Conservation (phyloP, 2,888 invertebrate species). For the Hirtodrosophila cameraria region DNA sequence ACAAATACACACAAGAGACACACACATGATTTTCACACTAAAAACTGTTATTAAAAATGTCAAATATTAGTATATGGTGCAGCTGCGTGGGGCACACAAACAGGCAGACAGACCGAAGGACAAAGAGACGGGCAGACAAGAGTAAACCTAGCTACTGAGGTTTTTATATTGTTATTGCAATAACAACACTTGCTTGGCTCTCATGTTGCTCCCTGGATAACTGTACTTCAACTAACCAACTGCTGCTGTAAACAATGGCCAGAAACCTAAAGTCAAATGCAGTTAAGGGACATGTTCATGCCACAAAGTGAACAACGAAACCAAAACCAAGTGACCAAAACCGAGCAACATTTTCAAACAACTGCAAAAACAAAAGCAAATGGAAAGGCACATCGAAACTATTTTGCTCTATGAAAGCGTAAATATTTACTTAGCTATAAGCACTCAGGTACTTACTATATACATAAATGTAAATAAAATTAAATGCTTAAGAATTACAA, state of each 20-base stretch:
- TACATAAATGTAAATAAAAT: no score
- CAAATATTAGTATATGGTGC: conserved; percentile 30
- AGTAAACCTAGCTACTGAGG: conserved; percentile 14
- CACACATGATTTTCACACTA: conserved; percentile 35
- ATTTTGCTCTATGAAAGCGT: conserved; percentile 14
- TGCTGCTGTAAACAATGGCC: conserved; percentile 41
- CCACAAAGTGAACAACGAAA: conserved; percentile 42
- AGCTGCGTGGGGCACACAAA: conserved; percentile 11
- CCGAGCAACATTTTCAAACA: conserved; percentile 21
- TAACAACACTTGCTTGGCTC: conserved; percentile 26
- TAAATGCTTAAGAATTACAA: no score
- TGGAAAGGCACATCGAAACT: conserved; percentile 5
- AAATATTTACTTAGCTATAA: background rate
- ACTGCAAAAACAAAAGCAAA: conserved; percentile 11
- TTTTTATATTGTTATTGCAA: conserved; percentile 12
- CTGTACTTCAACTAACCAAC: conserved; percentile 3
- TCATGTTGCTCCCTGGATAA: background rate
- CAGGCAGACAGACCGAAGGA: conserved; percentile 1
- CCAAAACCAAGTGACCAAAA: conserved; percentile 40
- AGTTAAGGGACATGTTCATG: conserved; percentile 44
- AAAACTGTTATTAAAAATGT: conserved; percentile 57
- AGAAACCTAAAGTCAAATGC: conserved; percentile 54
- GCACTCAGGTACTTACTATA: no score
- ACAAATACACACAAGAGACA: conserved; percentile 8
- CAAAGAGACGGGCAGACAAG: background rate